Evolutionary conservation across 2,113 vertebrate species (phyloP).

Genomic region (Perca schrenkii): DNA sequence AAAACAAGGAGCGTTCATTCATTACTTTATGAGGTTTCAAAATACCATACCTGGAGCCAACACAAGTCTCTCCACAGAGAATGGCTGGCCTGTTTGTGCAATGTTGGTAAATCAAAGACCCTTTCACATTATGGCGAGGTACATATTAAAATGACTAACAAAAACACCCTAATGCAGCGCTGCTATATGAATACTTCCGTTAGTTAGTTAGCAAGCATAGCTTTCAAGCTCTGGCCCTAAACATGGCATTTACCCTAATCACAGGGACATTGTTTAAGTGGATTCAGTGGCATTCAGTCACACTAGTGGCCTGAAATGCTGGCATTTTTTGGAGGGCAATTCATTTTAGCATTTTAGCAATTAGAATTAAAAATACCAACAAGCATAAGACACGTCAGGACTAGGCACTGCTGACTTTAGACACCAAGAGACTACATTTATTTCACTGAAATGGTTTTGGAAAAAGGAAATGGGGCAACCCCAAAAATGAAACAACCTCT

Average conservation of each 20-base stretch:
- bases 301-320: conserved; percentile 31
- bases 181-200: conserved; percentile 55
- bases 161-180: conserved; percentile 24
- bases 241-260: conserved; percentile 52
- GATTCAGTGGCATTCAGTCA: conserved; percentile 37
- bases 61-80: conserved; percentile 29
- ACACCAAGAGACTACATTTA: conserved; percentile 16
- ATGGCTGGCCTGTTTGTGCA: conserved; percentile 41
- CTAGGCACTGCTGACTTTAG: conserved; percentile 49
- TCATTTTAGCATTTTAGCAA: conserved; percentile 45
- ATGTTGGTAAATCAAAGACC: conserved; percentile 34
- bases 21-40: conserved; percentile 48
- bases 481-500: conserved; percentile 9
- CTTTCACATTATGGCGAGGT: conserved; percentile 22
- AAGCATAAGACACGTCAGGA: conserved; percentile 41
- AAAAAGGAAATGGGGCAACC: conserved; percentile 35
- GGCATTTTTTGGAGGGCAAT: conserved; percentile 35
- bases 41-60: conserved; percentile 29
- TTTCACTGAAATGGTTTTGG: conserved; percentile 31
- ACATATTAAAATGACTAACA: conserved; percentile 40
- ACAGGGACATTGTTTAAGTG: conserved; percentile 57
- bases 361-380: conserved; percentile 41
- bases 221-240: conserved; percentile 16
- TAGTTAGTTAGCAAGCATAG: conserved; percentile 49
- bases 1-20: conserved; percentile 46